Base-by-base conservation (phyloP, 1,140 invertebrate species). In the Episyrphus balteatus region DNA sequence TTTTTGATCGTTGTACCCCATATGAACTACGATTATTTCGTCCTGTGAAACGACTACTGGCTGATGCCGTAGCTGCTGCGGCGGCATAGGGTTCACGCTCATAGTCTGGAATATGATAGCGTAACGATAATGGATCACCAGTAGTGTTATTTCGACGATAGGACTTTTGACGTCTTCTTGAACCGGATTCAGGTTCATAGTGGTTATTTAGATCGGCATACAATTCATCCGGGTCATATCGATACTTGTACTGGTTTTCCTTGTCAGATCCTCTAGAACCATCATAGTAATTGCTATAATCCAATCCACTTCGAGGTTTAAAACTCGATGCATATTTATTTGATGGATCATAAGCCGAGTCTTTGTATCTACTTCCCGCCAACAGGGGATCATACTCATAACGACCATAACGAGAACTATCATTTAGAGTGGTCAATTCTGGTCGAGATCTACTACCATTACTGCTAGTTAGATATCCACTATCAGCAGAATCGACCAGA, bases 391-490 rank as follows among this genome's bases (percentile, higher is more conserved):
- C n/a, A 46, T 46, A 46, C 19, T 46, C 44, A 37, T 46, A 57
- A 40, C 13, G 41, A 15, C 19, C 47, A 18, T 48, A 33, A 17
- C 12, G 17, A 8, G 42, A 51, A 10, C 54, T 51, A 44, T 65
- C 66, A 19, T 65, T 60, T 15, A 66, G 10, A 0, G 34, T 54
- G 62, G 15, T 66, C 60, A 45, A 26, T 26, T 66, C 62, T 21
- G 65, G 36, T 18, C 61, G 17, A 0, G 58, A 44, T 38, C 49
- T 56, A n/a, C n/a, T n/a, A 31, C 55, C 54, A 43, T 59, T 59
- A 37, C 62, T 66, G 38, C 59, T 56, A 0, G 57, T 63, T 48
- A 61, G 51, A 15, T 66, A 62, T 7, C 63, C 50, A 55, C 40
- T 66, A 51, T 18, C 61, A 40, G 21, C 62, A 42, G 15, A 54